phyloP scores from a whole-genome alignment of 2,888 invertebrate genomes.

The Agrypnus murinus region DNA sequence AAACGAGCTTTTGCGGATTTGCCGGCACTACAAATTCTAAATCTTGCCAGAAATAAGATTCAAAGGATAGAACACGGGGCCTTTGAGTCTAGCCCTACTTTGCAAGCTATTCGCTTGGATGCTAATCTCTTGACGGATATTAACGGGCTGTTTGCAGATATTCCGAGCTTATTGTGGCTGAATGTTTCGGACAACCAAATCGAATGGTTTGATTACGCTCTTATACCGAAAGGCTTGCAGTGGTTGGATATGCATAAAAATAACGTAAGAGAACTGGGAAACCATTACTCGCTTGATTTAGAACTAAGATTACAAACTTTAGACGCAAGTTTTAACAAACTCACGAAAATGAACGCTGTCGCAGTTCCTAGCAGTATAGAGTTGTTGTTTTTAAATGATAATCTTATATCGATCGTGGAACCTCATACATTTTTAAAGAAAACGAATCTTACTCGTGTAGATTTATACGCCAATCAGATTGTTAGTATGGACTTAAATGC shows the following conservation, averaged over 20 bases:
- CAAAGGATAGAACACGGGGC: constrained; percentile 85
- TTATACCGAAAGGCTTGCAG: constrained; percentile 87
- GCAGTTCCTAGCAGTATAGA: constrained; percentile 91
- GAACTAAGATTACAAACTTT: constrained; percentile 86
- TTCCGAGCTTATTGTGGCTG: constrained; percentile 89
- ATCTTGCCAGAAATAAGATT: constrained; percentile 90
- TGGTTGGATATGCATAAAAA: constrained; percentile 95
- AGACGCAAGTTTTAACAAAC: constrained; percentile 93
- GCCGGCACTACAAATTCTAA: constrained; percentile 88
- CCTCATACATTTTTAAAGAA: constrained; percentile 93
- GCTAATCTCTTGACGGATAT: constrained; percentile 89
- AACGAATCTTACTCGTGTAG: constrained; percentile 90
- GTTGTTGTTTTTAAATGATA: constrained; percentile 91
- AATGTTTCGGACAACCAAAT: constrained; percentile 94
- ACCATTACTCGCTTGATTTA: constrained; percentile 81
- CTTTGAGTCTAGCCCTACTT: constrained; percentile 85
- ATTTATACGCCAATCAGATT: constrained; percentile 94
- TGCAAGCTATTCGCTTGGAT: constrained; percentile 91
- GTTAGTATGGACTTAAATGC: constrained; percentile 93
- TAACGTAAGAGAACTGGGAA: constrained; percentile 85
- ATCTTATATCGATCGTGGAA: constrained; percentile 88
- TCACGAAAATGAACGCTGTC: constrained; percentile 83
- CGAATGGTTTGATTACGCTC: constrained; percentile 90
- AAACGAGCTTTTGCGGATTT: constrained; percentile 86
- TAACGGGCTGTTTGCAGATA: constrained; percentile 87